Base-by-base conservation (phyloP, 2,113 vertebrate species). In the Herpetotheres cachinnans region DNA sequence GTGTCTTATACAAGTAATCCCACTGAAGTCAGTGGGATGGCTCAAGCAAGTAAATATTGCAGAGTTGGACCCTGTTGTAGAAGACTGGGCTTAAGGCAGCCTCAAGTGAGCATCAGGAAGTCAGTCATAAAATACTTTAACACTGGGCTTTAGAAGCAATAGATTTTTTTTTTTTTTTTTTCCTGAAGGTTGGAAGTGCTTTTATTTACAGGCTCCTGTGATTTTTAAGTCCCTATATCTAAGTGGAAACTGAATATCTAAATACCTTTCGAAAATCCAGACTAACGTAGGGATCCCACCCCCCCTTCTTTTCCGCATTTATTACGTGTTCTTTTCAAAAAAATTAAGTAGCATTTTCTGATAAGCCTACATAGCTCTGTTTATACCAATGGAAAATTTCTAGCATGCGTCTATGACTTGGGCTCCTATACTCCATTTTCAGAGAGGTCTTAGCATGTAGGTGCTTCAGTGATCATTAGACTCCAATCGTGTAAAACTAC, bases 11-110 rank as follows among this genome's bases (percentile, higher is more conserved):
- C 89, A 91, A 96, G 96, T 97, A 96, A 97, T 97, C 95, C 91
- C 83, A 70, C 91, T 97, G 96, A 97, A 93, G 86, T 93, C 91
- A 95, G 89, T 81, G 91, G 93, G 93, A 97, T 97, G 74, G 95
- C 89, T 96, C 58, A 42, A 65, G 77, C 50, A 38, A 97, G 89
- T 87, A 91, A 95, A 91, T 95, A 85, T 27, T 91, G 89, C 86
- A 80, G 78, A 90, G 78, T 40, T 82, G 78, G 94, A 95, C 93
- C 72, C 87, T 89, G 47, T 63, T 30, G 32, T 76, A 84, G 85
- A 90, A 96, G 81, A 66, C 3, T 1, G 46, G 63, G 63, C 83
- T 89, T 92, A 91, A 56, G 91, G 89, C 94, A 96, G 81, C 84
- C 86, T 87, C 86, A 59, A 94, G 70, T 91, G 91, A 94, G 49